Conservation (phyloP, 2,113 vertebrate species). For the Menura novaehollandiae region DNA sequence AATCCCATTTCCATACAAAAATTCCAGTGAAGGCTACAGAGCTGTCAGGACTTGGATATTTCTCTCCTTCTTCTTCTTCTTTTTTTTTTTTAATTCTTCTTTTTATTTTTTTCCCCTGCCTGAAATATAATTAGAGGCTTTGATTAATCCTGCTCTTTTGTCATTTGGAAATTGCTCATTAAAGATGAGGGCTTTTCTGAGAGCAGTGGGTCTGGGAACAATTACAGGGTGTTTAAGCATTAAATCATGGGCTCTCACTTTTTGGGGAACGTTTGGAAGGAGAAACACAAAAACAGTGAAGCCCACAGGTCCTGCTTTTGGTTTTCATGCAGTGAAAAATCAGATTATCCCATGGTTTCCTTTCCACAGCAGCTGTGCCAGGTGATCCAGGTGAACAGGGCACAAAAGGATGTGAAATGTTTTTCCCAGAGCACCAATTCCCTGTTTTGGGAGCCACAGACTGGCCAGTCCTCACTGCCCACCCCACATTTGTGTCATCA, state of each 20-base stretch:
- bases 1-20: background rate
- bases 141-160: slow-evolving; percentile 64
- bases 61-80: background rate
- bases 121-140: slow-evolving; percentile 63
- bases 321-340: background rate
- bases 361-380: background rate
- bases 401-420: background rate
- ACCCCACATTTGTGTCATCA: background rate
- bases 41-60: background rate
- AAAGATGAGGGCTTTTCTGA: slow-evolving; percentile 51
- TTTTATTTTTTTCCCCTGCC: background rate
- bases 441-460: background rate
- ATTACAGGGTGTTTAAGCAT: slow-evolving; percentile 41
- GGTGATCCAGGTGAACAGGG: background rate
- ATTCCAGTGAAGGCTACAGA: background rate
- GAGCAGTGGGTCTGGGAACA: slow-evolving; percentile 47
- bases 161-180: slow-evolving; percentile 64
- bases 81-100: no score
- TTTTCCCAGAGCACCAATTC: background rate
- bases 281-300: background rate
- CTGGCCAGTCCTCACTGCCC: background rate
- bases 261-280: background rate
- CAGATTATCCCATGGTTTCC: background rate
- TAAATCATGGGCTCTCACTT: background rate
- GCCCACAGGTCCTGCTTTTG: background rate